Base-by-base conservation (phyloP, 1,140 invertebrate genomes). In the Helicoverpa zea region DNA sequence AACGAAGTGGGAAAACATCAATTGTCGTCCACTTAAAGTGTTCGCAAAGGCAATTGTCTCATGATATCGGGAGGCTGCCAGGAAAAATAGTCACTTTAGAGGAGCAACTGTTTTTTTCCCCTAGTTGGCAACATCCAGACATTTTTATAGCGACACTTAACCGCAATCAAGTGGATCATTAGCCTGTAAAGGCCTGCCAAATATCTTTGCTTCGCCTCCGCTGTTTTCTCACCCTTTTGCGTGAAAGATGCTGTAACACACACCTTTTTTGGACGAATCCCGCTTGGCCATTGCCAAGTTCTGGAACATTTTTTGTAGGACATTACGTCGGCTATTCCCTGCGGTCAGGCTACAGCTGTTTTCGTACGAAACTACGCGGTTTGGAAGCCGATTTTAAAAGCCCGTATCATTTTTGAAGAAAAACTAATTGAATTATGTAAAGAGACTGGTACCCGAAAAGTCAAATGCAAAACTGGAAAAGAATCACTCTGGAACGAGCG, bases 141-240 rank as follows among this genome's bases (percentile, higher is more conserved):
- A 88, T 88, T 94, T 87, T 94, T 92, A 94, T 92, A 87, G 93
- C 89, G 89, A 93, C 91, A 93, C 90, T 94, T 94, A 91, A 91
- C 93, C 92, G 86, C 92, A 94, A 94, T 94, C 93, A 94, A 92
- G 89, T 83, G 91, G 91, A 93, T 94, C 92, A 94, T 94, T 94
- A 94, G 91, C 89, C 89, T 87, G 91, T 89, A 91, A 91, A 89
- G 88, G 91, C 87, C 93, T 92, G 92, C 93, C 92, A 94, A 94
- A 94, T 94, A 92, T 93, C 89, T 91, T 88, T 85, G 89, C 83
- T 90, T 85, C 82, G 84, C 83, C 88, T 86, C 81, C 88, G 85
- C 86, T 90, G 90, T 89, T 90, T 91, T 91, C 91, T 88, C 92
- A 91, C 90, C 89, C 91, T 89, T 89, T 87, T 86, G 87, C 80